A percentile compares a stretch with the other conserved stretches of the same genome.
Conservation (phyloP, 37 sponge, comb jelly and placozoan species). For the Cladorhizidae sp. region DNA sequence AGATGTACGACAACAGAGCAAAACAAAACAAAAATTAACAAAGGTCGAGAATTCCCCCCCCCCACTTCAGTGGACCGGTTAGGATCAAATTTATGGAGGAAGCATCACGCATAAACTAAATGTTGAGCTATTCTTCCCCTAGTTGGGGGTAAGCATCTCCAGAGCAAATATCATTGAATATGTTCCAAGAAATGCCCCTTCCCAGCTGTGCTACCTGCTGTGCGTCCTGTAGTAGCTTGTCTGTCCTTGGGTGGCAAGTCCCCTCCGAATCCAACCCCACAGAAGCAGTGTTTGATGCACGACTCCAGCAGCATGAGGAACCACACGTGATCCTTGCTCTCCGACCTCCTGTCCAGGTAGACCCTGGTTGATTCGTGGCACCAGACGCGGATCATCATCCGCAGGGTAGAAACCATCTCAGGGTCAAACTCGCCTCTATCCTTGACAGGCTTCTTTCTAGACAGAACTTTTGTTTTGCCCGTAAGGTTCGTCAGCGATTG, state of each 20-base stretch:
- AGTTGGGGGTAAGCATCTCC: too few species aligned
- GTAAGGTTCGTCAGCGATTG: not conserved
- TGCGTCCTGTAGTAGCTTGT: not conserved
- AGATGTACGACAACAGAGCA: too few species aligned
- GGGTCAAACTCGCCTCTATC: not conserved
- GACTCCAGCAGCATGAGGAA: constrained; percentile 64
- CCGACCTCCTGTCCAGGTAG: constrained; percentile 54
- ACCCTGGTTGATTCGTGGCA: constrained; percentile 77
- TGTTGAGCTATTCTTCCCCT: too few species aligned
- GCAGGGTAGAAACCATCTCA: constrained; percentile 25
- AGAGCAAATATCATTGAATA: too few species aligned
- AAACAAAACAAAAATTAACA: too few species aligned
- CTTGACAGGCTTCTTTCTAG: not conserved
- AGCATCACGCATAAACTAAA: too few species aligned
- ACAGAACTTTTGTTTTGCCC: not conserved
- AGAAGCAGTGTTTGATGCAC: constrained; percentile 68
- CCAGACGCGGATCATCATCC: constrained; percentile 67
- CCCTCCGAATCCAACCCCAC: constrained; percentile 33
- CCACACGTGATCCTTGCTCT: constrained; percentile 61
- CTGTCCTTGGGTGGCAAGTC: not conserved
- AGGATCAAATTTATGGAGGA: too few species aligned
- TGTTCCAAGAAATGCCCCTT: too few species aligned
- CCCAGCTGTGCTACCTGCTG: too few species aligned
- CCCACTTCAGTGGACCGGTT: too few species aligned
- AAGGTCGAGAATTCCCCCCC: too few species aligned